Evolutionary conservation across 2,888 invertebrate species (phyloP).

Genomic region (Tinea semifulvella): DNA sequence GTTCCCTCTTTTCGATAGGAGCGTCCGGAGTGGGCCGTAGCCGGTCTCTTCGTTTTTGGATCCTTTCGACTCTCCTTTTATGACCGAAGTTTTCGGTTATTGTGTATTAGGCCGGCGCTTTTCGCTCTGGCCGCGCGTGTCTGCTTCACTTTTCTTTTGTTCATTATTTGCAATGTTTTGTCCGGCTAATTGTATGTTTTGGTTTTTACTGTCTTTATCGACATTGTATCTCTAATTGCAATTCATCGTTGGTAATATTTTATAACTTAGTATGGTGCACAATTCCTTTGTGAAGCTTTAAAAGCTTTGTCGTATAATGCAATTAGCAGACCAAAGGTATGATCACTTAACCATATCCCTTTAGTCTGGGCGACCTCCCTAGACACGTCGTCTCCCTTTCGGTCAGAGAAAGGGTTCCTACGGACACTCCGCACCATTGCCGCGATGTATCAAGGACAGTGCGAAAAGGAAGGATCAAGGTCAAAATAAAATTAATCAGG

Average conservation of each 20-base stretch:
- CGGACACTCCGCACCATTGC: slow-evolving; percentile 13
- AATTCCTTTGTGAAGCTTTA: background rate
- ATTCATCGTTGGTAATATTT: background rate
- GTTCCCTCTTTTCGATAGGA: slow-evolving; percentile 12
- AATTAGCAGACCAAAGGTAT: slow-evolving; percentile 21
- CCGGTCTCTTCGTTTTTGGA: slow-evolving; percentile 16
- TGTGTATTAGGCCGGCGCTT: slow-evolving; percentile 17
- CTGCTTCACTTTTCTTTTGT: slow-evolving; percentile 31
- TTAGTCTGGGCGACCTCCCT: slow-evolving; percentile 19
- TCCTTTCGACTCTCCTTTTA: slow-evolving; percentile 16
- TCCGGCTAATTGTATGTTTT: slow-evolving; percentile 18
- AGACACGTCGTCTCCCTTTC: slow-evolving; percentile 25
- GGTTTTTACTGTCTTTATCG: slow-evolving; percentile 15
- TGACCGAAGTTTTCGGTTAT: slow-evolving; percentile 19
- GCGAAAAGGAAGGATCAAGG: slow-evolving; percentile 11
- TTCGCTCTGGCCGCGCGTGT: slow-evolving; percentile 31
- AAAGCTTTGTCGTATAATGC: slow-evolving; percentile 18
- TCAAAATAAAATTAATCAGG: slow-evolving; percentile 5
- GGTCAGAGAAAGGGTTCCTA: slow-evolving; percentile 13
- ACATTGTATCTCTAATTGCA: background rate
- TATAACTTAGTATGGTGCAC: background rate
- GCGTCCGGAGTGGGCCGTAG: slow-evolving; percentile 8
- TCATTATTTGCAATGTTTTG: slow-evolving; percentile 15
- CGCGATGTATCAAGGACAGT: slow-evolving; percentile 12
- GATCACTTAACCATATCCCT: slow-evolving; percentile 39